phyloP scores from a whole-genome alignment of 2,797 vertebrate species.

The Gobionotothen gibberifrons region DNA sequence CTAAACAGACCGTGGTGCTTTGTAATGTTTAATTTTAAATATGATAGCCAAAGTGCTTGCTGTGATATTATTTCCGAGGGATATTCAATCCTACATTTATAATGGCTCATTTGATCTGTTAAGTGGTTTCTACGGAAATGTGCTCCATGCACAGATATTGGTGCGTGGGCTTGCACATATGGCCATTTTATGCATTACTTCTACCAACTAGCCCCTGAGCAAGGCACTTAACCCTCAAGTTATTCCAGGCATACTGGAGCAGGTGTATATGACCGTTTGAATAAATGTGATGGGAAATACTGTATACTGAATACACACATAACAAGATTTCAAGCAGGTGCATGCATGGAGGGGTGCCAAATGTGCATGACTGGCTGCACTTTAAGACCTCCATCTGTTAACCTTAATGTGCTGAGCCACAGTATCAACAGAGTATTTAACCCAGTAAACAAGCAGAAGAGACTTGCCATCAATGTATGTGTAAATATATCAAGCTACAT shows the following conservation, averaged over 20 bases:
- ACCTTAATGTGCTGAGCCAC: slow-evolving; percentile 27
- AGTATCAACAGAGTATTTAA: slow-evolving; percentile 41
- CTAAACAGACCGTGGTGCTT: slow-evolving; percentile 29
- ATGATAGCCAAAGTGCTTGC: slow-evolving; percentile 14
- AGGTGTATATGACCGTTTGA: slow-evolving; percentile 10
- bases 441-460: slow-evolving; percentile 10
- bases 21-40: slow-evolving; percentile 23
- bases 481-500: slow-evolving; percentile 39
- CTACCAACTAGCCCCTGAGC: slow-evolving; percentile 10
- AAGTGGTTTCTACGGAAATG: slow-evolving; percentile 9
- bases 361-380: slow-evolving; percentile 50
- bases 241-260: not conserved
- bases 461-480: slow-evolving; percentile 35
- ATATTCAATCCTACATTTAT: slow-evolving; percentile 26
- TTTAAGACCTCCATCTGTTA: slow-evolving; percentile 61
- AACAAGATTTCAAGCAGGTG: slow-evolving; percentile 45
- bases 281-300: slow-evolving; percentile 4
- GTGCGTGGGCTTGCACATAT: not conserved
- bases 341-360: slow-evolving; percentile 40
- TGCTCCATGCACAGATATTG: not conserved
- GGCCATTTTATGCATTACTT: not conserved
- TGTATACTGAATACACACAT: slow-evolving; percentile 16
- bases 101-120: slow-evolving; percentile 22
- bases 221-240: slow-evolving; percentile 23
- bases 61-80: slow-evolving; percentile 17